phyloP scores from a whole-genome alignment of 2,797 vertebrate genomes.

The Schizopygopsis pylzovi region DNA sequence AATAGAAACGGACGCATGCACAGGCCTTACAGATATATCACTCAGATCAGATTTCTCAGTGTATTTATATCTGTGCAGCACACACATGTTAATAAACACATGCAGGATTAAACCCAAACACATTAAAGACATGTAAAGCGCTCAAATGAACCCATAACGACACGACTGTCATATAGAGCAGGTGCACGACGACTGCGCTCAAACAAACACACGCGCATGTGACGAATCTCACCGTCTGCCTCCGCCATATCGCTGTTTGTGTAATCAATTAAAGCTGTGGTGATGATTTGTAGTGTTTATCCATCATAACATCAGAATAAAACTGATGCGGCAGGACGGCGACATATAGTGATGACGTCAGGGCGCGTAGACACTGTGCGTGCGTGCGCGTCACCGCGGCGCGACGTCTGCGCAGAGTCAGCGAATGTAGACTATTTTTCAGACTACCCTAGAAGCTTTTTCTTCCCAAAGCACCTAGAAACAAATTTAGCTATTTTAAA shows the following conservation, averaged over 20 bases:
- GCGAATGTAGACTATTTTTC: no score
- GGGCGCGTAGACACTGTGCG: background rate
- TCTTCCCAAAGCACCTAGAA: no score
- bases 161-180: background rate
- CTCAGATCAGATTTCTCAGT: background rate
- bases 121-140: background rate
- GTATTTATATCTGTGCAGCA: background rate
- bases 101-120: no score
- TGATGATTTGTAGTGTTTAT: background rate
- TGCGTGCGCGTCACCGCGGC: no score
- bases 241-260: constrained; percentile 52
- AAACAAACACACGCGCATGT: background rate
- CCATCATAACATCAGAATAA: constrained; percentile 14
- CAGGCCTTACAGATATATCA: background rate
- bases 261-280: background rate
- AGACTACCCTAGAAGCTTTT: no score
- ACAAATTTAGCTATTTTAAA: no score
- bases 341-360: constrained; percentile 26
- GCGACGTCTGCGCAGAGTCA: no score
- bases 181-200: background rate
- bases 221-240: constrained; percentile 51
- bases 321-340: background rate
- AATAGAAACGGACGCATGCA: background rate
- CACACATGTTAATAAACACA: background rate
- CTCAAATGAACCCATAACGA: background rate